phyloP scores from a whole-genome alignment of 2,797 vertebrate genomes.

The Ambastaia sidthimunki region DNA sequence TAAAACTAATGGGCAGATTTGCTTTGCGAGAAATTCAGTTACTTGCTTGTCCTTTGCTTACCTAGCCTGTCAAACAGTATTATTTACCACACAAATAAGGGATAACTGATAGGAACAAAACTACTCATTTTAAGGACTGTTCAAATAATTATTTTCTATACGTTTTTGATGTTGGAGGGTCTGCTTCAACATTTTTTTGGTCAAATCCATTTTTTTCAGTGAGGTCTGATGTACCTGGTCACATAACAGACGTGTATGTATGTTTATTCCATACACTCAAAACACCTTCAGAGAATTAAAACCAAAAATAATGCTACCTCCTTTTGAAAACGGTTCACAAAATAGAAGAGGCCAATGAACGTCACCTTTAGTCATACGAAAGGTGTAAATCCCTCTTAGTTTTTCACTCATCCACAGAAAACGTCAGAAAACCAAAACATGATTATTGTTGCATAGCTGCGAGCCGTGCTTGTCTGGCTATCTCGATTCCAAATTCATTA shows the following conservation, averaged over 20 bases:
- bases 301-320: constrained; percentile 85
- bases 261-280: constrained; percentile 65
- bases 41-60: constrained; percentile 56
- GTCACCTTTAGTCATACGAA: constrained; percentile 28
- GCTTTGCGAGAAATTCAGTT: constrained; percentile 51
- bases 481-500: constrained; percentile 69
- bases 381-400: constrained; percentile 52
- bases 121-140: constrained; percentile 15
- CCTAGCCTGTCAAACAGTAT: constrained; percentile 28
- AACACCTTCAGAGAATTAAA: constrained; percentile 73
- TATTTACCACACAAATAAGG: constrained; percentile 40
- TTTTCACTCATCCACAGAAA: constrained; percentile 63
- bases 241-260: constrained; percentile 64
- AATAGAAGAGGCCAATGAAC: constrained; percentile 59
- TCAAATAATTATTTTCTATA: constrained; percentile 67
- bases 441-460: constrained; percentile 59
- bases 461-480: constrained; percentile 44
- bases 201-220: constrained; percentile 62
- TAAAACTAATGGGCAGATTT: constrained; percentile 29
- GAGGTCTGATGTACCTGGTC: constrained; percentile 59
- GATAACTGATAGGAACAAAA: constrained; percentile 31
- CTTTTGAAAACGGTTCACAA: constrained; percentile 78
- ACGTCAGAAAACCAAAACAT: constrained; percentile 73
- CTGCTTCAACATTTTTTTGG: constrained; percentile 64
- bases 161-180: constrained; percentile 57